Evolutionary conservation across 2,113 vertebrate species (phyloP).

Genomic region (Athene noctua): DNA sequence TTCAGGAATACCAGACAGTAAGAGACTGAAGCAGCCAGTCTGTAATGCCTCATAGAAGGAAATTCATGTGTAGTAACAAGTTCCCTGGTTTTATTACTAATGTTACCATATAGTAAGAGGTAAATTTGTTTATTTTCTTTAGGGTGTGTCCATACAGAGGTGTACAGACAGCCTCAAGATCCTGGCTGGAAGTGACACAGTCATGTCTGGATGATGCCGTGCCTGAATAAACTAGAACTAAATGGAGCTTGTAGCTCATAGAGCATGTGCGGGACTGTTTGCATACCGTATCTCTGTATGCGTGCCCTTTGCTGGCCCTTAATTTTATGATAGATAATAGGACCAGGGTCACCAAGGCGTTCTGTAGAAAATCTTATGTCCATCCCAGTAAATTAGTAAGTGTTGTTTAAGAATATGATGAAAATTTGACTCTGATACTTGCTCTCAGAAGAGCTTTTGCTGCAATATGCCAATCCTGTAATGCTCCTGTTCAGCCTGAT

Average conservation of each 20-base stretch:
- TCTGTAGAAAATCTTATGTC: background rate
- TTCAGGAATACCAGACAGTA: background rate
- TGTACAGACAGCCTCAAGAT: background rate
- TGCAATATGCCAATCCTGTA: background rate
- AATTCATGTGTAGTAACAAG: background rate
- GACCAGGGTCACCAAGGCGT: background rate
- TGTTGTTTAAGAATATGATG: background rate
- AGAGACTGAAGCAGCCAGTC: background rate
- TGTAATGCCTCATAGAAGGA: background rate
- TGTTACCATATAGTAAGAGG: background rate
- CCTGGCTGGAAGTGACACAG: background rate
- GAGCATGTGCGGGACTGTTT: background rate
- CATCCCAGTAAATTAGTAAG: background rate
- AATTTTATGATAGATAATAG: background rate
- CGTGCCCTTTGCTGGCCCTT: background rate
- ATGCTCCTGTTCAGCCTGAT: background rate
- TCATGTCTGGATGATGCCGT: background rate
- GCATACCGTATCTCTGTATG: accelerated
- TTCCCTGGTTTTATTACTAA: background rate
- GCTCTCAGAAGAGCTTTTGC: background rate
- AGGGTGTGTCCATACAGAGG: background rate
- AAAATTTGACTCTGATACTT: background rate
- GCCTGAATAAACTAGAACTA: background rate
- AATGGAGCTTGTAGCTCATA: background rate
- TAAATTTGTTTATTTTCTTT: background rate